Evolutionary conservation across 2,113 vertebrate species (phyloP).

Genomic region (Leptobrachium leishanense): DNA sequence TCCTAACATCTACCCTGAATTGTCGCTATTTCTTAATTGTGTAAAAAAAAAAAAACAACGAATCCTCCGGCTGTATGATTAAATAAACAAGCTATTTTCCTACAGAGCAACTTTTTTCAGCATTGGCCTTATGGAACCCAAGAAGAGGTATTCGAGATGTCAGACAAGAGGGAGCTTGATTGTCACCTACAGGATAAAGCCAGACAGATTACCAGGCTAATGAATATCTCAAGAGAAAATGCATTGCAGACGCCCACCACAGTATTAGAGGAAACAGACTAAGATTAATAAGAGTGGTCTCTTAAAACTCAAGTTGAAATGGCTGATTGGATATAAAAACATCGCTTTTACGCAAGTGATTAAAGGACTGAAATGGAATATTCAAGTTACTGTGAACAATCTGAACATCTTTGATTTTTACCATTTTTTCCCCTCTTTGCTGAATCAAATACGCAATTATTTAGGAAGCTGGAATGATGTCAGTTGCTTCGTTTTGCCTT

Average conservation of each 20-base stretch:
- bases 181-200: constrained; percentile 12
- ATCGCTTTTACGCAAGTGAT: neutral
- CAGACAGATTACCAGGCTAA: constrained; percentile 22
- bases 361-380: constrained; percentile 2
- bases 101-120: neutral
- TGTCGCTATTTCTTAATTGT: neutral
- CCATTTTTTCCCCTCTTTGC: neutral
- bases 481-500: too few species aligned
- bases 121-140: neutral
- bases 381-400: neutral
- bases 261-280: constrained; percentile 1
- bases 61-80: neutral
- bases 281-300: neutral
- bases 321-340: constrained; percentile 4
- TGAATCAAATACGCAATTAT: too few species aligned
- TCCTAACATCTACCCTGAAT: neutral
- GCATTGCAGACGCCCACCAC: neutral
- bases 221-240: constrained; percentile 23
- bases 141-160: neutral
- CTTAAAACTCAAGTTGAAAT: neutral
- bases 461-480: too few species aligned
- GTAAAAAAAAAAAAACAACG: too few species aligned
- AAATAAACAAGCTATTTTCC: neutral
- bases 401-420: neutral
- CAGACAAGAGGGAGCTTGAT: constrained; percentile 12